Evolutionary conservation across 2,888 invertebrate species (phyloP).

Genomic region (Trypoxylon attenuatum): DNA sequence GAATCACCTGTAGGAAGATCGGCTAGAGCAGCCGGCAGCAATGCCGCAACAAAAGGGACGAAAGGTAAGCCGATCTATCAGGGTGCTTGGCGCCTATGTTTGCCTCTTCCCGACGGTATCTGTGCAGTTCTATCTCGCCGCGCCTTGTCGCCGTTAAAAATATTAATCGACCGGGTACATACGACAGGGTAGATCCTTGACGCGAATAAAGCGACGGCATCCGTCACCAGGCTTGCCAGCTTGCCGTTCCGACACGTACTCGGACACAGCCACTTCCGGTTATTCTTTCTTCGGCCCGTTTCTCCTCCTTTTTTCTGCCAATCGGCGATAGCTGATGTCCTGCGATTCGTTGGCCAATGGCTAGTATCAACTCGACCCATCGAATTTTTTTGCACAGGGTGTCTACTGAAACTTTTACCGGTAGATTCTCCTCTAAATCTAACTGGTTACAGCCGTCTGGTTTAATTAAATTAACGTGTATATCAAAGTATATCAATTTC

Average conservation of each 20-base stretch:
- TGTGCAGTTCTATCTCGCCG: constrained; percentile 23
- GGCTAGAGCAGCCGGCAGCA: constrained; percentile 2
- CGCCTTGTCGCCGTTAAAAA: constrained; percentile 48
- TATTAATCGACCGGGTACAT: constrained; percentile 46
- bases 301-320: constrained; percentile 22
- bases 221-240: constrained; percentile 22
- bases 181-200: constrained; percentile 27
- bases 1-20: constrained; percentile 18
- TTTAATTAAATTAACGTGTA: no score
- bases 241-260: background rate
- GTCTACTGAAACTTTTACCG: no score
- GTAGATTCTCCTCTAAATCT: no score
- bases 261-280: constrained; percentile 8
- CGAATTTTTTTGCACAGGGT: no score
- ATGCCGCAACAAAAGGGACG: constrained; percentile 37
- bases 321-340: constrained; percentile 24
- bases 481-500: no score
- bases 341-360: constrained; percentile 23
- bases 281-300: constrained; percentile 9
- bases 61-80: constrained; percentile 47
- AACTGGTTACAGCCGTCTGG: no score
- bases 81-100: constrained; percentile 47
- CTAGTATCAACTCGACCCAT: no score
- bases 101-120: constrained; percentile 36
- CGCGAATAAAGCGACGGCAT: constrained; percentile 44